Evolutionary conservation across 2,113 vertebrate genomes (phyloP).

Genomic region (Mustelus asterias): DNA sequence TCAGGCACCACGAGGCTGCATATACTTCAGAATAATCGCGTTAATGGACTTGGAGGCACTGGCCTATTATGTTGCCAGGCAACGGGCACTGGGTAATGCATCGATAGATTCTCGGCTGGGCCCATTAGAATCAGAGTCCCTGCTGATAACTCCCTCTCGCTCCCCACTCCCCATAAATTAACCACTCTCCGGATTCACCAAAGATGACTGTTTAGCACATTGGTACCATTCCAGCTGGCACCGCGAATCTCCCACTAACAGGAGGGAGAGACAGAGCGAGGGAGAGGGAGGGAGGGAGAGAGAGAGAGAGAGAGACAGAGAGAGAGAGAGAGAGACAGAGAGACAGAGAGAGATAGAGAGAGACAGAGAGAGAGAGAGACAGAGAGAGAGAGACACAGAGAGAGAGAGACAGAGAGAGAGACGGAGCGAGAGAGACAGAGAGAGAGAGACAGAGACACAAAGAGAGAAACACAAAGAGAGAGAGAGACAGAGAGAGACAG

Average conservation of each 20-base stretch:
- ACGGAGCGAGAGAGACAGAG: too few species aligned
- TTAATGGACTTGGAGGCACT: neutral
- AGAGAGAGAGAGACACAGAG: too few species aligned
- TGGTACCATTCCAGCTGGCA: neutral
- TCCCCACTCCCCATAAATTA: neutral
- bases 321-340: slow-evolving; percentile 6
- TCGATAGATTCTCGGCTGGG: neutral
- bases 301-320: neutral
- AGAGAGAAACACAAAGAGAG: slow-evolving; percentile 39
- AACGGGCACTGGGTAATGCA: neutral
- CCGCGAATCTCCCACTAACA: neutral
- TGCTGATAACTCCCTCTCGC: neutral
- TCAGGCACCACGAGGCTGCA: neutral
- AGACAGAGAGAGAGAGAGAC: slow-evolving; percentile 39
- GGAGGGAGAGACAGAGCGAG: neutral
- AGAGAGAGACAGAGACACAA: neutral
- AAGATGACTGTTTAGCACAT: neutral
- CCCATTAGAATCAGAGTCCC: neutral
- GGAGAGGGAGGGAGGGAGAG: neutral
- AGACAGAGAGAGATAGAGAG: neutral
- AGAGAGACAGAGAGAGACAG: slow-evolving; percentile 39
- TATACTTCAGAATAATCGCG: neutral
- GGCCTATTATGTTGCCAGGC: neutral
- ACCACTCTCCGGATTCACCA: neutral
- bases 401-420: too few species aligned